Conservation (phyloP, 2,888 invertebrate species). For the Sphaerophoria rueppellii region DNA sequence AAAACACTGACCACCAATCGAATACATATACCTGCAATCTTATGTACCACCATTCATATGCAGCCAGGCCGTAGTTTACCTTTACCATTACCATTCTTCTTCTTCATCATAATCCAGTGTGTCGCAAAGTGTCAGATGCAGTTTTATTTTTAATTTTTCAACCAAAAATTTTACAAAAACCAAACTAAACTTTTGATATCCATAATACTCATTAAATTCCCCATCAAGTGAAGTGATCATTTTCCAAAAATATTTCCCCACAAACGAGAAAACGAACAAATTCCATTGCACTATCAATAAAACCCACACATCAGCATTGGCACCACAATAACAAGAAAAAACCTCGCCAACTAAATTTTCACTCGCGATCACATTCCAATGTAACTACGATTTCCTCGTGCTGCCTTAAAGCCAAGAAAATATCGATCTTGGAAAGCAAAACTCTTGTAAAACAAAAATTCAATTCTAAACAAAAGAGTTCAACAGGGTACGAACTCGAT, state of each 20-base stretch:
- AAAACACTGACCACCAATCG: constrained; percentile 56
- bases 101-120: constrained; percentile 40
- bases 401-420: constrained; percentile 21
- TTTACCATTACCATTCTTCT: background rate
- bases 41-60: constrained; percentile 47
- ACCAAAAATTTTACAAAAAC: background rate
- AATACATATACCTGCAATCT: constrained; percentile 48
- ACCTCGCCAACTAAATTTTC: constrained; percentile 36
- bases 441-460: background rate
- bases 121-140: constrained; percentile 62
- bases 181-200: background rate
- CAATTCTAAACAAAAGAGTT: constrained; percentile 55
- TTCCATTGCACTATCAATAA: constrained; percentile 64
- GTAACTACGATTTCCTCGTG: constrained; percentile 42
- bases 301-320: constrained; percentile 65
- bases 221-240: background rate
- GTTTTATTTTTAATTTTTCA: constrained; percentile 32
- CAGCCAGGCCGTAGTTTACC: constrained; percentile 57
- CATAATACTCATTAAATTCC: background rate
- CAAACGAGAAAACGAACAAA: constrained; percentile 35
- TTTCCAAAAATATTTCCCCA: background rate
- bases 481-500: constrained; percentile 37
- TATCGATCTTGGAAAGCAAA: constrained; percentile 1
- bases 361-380: constrained; percentile 60
- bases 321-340: constrained; percentile 63